Evolutionary conservation across 2,888 invertebrate genomes (phyloP).

Genomic region (Eumerus sabulonum): DNA sequence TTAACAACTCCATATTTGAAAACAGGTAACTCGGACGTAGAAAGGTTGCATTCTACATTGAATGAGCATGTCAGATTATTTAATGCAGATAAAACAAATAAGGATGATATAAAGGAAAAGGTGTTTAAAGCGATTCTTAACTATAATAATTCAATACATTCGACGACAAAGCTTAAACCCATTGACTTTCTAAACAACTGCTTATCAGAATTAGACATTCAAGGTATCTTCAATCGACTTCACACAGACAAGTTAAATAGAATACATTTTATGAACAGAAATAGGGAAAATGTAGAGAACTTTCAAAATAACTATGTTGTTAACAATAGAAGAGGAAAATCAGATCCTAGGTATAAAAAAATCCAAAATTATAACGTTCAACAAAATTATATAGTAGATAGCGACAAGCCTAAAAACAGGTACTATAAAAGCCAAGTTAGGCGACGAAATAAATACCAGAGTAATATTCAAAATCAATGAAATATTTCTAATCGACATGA

Average conservation of each 20-base stretch:
- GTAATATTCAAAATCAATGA: no score
- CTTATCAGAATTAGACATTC: neutral
- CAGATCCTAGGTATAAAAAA: slow-evolving; percentile 18
- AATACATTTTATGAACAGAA: neutral
- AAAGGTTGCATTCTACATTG: slow-evolving; percentile 38
- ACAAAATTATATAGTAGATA: no score
- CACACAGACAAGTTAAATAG: neutral
- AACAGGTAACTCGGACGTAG: slow-evolving; percentile 44
- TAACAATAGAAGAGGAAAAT: no score
- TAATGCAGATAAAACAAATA: slow-evolving; percentile 17
- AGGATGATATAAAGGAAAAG: slow-evolving; percentile 14
- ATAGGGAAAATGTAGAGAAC: no score
- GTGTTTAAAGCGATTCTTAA: slow-evolving; percentile 6
- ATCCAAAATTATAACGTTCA: neutral
- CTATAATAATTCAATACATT: no score
- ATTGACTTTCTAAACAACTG: slow-evolving; percentile 3
- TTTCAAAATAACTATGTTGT: no score
- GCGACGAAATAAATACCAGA: no score
- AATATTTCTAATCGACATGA: no score
- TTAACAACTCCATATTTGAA: slow-evolving; percentile 31
- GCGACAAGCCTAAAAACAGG: no score
- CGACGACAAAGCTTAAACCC: slow-evolving; percentile 4
- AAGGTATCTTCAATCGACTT: neutral
- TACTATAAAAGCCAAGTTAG: no score
- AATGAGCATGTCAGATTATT: slow-evolving; percentile 48